phyloP scores from a whole-genome alignment of 2,888 invertebrate species.

The Campoplex nolae region DNA sequence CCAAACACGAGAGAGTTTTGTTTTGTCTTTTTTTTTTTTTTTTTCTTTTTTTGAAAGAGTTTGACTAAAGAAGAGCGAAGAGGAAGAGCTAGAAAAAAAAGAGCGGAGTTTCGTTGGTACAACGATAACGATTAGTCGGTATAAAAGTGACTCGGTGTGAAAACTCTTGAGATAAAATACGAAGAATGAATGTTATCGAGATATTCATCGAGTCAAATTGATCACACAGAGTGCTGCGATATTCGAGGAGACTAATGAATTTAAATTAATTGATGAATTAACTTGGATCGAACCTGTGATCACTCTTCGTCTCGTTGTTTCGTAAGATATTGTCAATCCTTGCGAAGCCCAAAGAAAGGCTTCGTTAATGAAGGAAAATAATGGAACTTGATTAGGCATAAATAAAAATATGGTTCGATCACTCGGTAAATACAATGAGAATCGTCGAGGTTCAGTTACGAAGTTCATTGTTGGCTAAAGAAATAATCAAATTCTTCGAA shows the following conservation, averaged over 20 bases:
- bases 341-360: background rate
- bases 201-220: constrained; percentile 11
- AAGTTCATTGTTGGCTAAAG: constrained; percentile 9
- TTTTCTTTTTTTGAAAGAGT: constrained; percentile 6
- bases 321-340: constrained; percentile 50
- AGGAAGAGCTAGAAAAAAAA: background rate
- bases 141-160: constrained; percentile 41
- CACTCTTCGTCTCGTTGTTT: constrained; percentile 37
- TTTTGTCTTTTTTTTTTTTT: too few relatives aligned
- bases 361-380: background rate
- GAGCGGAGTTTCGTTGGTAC: background rate
- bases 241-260: constrained; percentile 39
- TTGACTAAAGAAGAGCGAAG: background rate
- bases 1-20: background rate
- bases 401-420: constrained; percentile 37
- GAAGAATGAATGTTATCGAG: background rate
- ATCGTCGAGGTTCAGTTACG: background rate
- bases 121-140: constrained; percentile 3
- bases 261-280: constrained; percentile 30
- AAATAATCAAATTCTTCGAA: constrained; percentile 5
- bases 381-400: background rate
- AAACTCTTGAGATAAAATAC: constrained; percentile 6
- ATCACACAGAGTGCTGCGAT: constrained; percentile 33
- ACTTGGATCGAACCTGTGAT: constrained; percentile 28
- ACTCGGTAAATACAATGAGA: background rate